phyloP scores from a whole-genome alignment of 30 jellyfish, hydroid and myxozoan species.

The Hydra vulgaris region DNA sequence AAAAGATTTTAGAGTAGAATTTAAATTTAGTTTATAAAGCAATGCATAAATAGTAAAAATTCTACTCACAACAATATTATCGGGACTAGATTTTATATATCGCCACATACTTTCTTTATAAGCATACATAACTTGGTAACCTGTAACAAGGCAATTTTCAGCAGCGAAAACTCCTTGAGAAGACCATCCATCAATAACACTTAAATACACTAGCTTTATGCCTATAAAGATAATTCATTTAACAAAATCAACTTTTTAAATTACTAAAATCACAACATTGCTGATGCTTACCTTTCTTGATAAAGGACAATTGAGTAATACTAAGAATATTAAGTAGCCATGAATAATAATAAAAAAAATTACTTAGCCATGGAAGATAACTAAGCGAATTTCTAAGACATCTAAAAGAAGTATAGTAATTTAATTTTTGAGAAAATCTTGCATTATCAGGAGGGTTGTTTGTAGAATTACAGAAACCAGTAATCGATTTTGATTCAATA shows the following conservation, averaged over 20 bases:
- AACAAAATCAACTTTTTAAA: not conserved
- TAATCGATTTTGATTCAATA: not conserved
- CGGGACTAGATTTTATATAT: not conserved
- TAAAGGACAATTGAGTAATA: too few relatives aligned
- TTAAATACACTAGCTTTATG: not conserved
- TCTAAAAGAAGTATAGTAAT: not conserved
- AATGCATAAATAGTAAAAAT: too few relatives aligned
- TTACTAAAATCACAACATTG: too few relatives aligned
- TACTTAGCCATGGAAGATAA: not conserved
- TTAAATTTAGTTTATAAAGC: not conserved
- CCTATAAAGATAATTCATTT: not conserved
- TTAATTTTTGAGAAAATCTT: not conserved
- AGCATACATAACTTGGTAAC: not conserved
- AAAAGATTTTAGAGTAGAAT: not conserved
- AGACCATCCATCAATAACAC: constrained; percentile 21
- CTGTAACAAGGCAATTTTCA: not conserved
- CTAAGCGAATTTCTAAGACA: not conserved
- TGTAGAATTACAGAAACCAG: not conserved
- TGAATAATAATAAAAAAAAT: too few relatives aligned
- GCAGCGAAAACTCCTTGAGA: constrained; percentile 3
- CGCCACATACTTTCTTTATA: not conserved
- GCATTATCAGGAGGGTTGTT: not conserved
- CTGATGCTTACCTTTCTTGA: too few relatives aligned
- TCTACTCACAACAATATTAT: not conserved
- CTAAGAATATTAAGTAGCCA: too few relatives aligned